Conservation (phyloP, 2,888 invertebrate genomes). For the Chrysomela aeneicollis region DNA sequence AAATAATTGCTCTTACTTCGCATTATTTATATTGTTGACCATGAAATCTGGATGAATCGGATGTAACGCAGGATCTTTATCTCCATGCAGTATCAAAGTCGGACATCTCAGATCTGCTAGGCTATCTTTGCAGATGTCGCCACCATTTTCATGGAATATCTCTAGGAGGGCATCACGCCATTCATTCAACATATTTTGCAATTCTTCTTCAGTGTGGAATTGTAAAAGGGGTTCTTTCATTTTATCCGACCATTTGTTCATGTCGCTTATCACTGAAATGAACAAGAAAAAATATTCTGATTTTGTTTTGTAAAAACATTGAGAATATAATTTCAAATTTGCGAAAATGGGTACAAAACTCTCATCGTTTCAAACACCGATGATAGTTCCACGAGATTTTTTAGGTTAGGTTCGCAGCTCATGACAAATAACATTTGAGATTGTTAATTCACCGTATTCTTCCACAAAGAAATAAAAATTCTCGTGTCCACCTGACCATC, state of each 20-base stretch:
- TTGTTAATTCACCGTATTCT: too few relatives aligned
- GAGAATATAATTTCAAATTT: too few relatives aligned
- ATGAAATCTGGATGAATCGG: slow-evolving; percentile 78
- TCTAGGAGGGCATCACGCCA: slow-evolving; percentile 75
- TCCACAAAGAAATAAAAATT: too few relatives aligned
- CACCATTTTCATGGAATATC: slow-evolving; percentile 69
- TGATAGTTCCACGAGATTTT: too few relatives aligned
- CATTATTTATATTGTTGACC: slow-evolving; percentile 69
- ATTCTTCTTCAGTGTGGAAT: slow-evolving; percentile 77
- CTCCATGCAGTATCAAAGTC: slow-evolving; percentile 84
- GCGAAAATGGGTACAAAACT: too few relatives aligned
- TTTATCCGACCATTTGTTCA: slow-evolving; percentile 77
- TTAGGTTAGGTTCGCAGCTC: too few relatives aligned
- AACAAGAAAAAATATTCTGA: neutral
- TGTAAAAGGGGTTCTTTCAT: slow-evolving; percentile 78
- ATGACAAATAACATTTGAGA: too few relatives aligned
- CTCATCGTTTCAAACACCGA: too few relatives aligned
- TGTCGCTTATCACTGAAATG: slow-evolving; percentile 60
- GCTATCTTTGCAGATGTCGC: slow-evolving; percentile 75
- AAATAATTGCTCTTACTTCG: too few relatives aligned
- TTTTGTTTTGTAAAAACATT: neutral
- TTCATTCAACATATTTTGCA: slow-evolving; percentile 72
- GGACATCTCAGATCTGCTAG: slow-evolving; percentile 75
- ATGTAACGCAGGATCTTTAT: slow-evolving; percentile 81
- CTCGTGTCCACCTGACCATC: too few relatives aligned